Percentiles rank a stretch among this genome's conserved stretches.
These are phyloP conservation scores for Lepus townsendii DNA, from an alignment of 2,797 vertebrate species.

Conservation along the genomic window DNA sequence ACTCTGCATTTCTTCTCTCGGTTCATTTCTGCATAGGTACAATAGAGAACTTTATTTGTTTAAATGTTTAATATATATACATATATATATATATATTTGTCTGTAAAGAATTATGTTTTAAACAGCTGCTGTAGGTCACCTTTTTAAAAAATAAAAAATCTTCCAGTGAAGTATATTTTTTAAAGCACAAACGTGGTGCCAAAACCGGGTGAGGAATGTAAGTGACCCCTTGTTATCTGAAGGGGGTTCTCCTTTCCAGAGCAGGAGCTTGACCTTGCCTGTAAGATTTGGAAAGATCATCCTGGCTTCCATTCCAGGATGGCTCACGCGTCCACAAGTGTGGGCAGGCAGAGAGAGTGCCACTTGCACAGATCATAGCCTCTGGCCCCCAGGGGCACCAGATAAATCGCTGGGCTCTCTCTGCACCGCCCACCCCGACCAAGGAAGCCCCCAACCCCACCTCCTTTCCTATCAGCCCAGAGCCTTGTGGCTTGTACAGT, in stretches of 20 bases:
- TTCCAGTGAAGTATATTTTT: conserved; percentile 89
- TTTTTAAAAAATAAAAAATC: conserved; percentile 84
- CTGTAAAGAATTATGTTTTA: conserved; percentile 87
- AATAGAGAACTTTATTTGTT: conserved; percentile 89
- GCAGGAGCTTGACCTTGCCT: background rate
- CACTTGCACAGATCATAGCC: conserved; percentile 66
- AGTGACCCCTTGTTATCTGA: conserved; percentile 74
- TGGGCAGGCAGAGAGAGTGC: conserved; percentile 80
- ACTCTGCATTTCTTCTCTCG: conserved; percentile 75
- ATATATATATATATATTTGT: conserved; percentile 87
- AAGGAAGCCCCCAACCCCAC: conserved; percentile 30
- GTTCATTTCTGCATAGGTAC: conserved; percentile 89
- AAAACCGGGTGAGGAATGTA: conserved; percentile 85
- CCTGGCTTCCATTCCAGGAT: conserved; percentile 78
- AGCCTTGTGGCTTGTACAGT: conserved; percentile 90
- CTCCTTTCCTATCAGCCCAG: conserved; percentile 71
- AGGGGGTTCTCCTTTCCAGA: conserved; percentile 60
- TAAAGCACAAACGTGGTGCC: conserved; percentile 89
- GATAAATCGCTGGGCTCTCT: conserved; percentile 68
- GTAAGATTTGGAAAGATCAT: conserved; percentile 54
- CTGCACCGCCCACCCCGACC: background rate
- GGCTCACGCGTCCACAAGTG: conserved; percentile 70
- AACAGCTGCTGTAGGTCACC: conserved; percentile 91
- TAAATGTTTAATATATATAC: conserved; percentile 90
- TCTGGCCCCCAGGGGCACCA: conserved; percentile 73